Conservation (phyloP, 2,797 vertebrate genomes). For the Mus spretus region DNA sequence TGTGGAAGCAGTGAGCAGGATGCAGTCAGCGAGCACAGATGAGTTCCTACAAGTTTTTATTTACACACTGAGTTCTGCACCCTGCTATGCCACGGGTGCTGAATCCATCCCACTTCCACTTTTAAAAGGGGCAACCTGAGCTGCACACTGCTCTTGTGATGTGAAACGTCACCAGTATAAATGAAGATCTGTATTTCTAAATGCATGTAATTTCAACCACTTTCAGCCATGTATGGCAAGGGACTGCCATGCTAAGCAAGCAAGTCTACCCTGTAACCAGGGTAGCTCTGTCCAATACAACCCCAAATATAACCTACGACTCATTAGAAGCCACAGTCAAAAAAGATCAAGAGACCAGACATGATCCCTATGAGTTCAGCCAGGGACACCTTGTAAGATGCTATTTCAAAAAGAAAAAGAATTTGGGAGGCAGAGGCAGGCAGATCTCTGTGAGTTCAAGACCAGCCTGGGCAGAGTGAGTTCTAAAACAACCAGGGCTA, state of each 20-base stretch:
- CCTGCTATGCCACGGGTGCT: neutral
- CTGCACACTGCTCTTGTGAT: neutral
- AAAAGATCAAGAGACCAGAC: neutral
- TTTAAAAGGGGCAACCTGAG: neutral
- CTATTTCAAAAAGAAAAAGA: neutral
- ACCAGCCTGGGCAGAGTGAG: too few species aligned
- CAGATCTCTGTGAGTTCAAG: too few species aligned
- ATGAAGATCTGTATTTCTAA: neutral
- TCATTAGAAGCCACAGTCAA: neutral
- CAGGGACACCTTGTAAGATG: neutral
- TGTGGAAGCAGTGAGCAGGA: neutral
- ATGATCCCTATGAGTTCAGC: neutral
- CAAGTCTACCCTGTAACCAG: neutral
- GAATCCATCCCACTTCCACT: too few species aligned
- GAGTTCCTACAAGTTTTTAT: neutral
- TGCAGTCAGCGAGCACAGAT: neutral
- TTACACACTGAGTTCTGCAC: neutral
- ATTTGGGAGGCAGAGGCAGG: neutral
- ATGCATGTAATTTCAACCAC: neutral
- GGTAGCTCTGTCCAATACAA: neutral
- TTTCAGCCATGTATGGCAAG: neutral
- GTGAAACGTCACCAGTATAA: neutral
- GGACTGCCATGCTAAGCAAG: neutral
- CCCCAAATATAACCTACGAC: neutral
- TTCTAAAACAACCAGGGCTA: neutral